Percentiles rank a stretch among this genome's conserved stretches.
These are phyloP conservation scores for Phenganax marumi DNA, from an alignment of 92 coral and sea anemone species.

Conservation along the genomic window DNA sequence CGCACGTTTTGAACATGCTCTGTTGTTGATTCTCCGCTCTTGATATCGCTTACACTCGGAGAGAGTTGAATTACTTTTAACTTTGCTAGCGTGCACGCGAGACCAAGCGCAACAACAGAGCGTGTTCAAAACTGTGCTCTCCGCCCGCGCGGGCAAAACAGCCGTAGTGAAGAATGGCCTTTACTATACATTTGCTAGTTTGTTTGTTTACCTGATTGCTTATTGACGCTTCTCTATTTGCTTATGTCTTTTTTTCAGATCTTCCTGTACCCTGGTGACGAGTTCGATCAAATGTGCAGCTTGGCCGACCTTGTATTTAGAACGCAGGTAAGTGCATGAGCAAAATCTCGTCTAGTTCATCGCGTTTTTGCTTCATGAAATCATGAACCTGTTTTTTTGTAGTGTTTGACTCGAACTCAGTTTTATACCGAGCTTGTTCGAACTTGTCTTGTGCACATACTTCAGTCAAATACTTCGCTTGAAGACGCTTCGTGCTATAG, in stretches of 20 bases:
- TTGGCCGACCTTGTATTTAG: conserved; percentile 66
- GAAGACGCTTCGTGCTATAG: conserved; percentile 82
- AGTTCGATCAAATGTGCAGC: conserved; percentile 72
- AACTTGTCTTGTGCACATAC: conserved; percentile 72
- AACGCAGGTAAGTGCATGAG: conserved; percentile 66
- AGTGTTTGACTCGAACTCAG: conserved; percentile 85
- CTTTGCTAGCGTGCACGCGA: too few relatives aligned
- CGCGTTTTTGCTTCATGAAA: neutral
- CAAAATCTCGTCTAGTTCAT: neutral
- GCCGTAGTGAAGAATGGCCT: too few relatives aligned
- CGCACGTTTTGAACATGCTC: too few relatives aligned
- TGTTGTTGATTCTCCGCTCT: too few relatives aligned
- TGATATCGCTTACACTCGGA: too few relatives aligned
- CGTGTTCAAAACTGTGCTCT: too few relatives aligned
- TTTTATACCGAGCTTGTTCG: conserved; percentile 84
- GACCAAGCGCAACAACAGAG: too few relatives aligned
- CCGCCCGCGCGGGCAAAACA: too few relatives aligned
- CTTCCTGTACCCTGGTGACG: conserved; percentile 71
- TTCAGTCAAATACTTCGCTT: conserved; percentile 66
- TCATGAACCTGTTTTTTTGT: neutral
- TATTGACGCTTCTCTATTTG: neutral
- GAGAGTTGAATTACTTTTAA: too few relatives aligned
- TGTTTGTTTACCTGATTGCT: neutral
- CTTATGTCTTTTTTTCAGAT: conserved; percentile 43
- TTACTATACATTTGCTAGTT: too few relatives aligned